Evolutionary conservation across 2,888 invertebrate genomes (phyloP), one percentile per base, ranked within the genome.

Genomic region (Gymnocheta viridis): DNA sequence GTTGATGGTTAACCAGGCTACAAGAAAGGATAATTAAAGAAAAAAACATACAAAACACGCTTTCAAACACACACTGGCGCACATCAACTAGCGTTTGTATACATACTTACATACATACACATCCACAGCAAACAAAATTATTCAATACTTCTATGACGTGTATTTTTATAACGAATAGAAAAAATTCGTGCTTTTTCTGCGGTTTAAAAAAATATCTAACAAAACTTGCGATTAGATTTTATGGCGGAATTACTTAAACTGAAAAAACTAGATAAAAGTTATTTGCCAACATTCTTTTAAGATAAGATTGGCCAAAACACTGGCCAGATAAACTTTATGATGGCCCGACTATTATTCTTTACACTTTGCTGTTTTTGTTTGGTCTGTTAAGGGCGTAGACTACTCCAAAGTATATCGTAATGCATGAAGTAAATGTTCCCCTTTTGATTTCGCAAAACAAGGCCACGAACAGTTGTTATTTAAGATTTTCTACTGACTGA

Each of bases 1-100:
- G 58, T 70, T 80, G 44, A 44, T 76, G 58, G 70, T 76, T 58
- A 80, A 76, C 78, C 67, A 9, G 32, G 5, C 10, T 24, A 9
- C 22, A 38, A 24, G 32, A 62, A 38, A 38, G 41, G 12, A 24
- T 4, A 29, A 54, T 32, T 29, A 17, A 62, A 58, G 27, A 62
- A 17, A 4, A 32, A 29, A 73, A 80, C 2, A 47, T 47, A 47
- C 6, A 12, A 51, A 72, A 32, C 10, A 44, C 35, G 58, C 14
- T 38, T 44, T 2, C 49, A 44, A 10, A 78, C 6, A 10, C 29
- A 69, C 49, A 19, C 35, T 24, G 17, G 14, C 19, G 19, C 17
- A 19, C 24, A 47, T 27, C 10, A 35, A 77, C 27, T 41, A 60
- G 17, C 12, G 29, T 47, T 5, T 17, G 7, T 47, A 17, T 5